Evolutionary conservation across 1,140 invertebrate genomes (phyloP).

Genomic region (Zaprionus vittiger): DNA sequence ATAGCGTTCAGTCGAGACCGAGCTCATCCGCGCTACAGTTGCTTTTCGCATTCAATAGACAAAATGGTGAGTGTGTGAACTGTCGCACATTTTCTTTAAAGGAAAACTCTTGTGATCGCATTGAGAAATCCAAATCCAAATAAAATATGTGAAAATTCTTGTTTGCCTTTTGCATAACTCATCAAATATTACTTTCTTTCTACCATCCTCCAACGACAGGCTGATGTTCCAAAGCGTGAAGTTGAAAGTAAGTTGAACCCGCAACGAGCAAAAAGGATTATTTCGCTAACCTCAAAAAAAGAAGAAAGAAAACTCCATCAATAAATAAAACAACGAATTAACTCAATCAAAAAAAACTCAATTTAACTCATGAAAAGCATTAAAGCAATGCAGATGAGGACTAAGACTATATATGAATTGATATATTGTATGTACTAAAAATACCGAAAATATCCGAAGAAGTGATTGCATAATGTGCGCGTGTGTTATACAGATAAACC

Average conservation of each 20-base stretch:
- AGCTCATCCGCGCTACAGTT: slow-evolving; percentile 84
- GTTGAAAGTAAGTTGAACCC: slow-evolving; percentile 83
- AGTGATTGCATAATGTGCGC: slow-evolving; percentile 77
- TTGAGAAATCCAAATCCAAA: slow-evolving; percentile 18
- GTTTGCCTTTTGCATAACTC: slow-evolving; percentile 1
- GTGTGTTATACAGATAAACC: slow-evolving; percentile 56
- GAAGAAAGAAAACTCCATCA: background rate
- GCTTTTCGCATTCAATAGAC: slow-evolving; percentile 83
- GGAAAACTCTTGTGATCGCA: slow-evolving; percentile 35
- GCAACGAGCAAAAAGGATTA: slow-evolving; percentile 61
- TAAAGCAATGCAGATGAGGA: slow-evolving; percentile 1
- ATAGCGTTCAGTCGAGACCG: slow-evolving; percentile 84
- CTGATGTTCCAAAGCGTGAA: slow-evolving; percentile 84
- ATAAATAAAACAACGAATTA: slow-evolving; percentile 7
- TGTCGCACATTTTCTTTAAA: slow-evolving; percentile 28
- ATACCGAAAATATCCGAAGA: slow-evolving; percentile 33
- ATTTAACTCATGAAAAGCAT: slow-evolving; percentile 15
- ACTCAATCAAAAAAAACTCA: slow-evolving; percentile 1
- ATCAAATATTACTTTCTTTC: slow-evolving; percentile 55
- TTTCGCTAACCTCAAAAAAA: slow-evolving; percentile 72
- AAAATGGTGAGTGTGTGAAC: slow-evolving; percentile 81
- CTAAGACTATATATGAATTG: background rate
- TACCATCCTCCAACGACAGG: slow-evolving; percentile 60
- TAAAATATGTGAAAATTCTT: slow-evolving; percentile 9
- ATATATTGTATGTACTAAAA: background rate